Conservation (phyloP, 2,888 invertebrate genomes). For the Atethmia centrago region DNA sequence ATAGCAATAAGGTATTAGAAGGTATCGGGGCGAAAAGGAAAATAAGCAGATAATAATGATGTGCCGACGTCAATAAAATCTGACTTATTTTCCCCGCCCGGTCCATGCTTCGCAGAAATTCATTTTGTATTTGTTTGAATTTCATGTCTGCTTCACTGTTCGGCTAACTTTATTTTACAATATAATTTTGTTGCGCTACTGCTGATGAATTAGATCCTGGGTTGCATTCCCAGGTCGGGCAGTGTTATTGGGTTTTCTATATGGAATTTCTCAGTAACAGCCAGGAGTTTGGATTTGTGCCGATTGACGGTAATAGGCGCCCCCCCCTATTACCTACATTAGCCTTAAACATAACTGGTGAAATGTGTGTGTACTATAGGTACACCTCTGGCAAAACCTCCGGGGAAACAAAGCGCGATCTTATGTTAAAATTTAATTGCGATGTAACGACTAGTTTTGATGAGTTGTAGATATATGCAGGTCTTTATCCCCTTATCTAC, state of each 20-base stretch:
- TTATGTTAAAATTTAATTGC: conserved; percentile 5
- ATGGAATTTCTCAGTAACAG: background rate
- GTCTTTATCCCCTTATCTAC: background rate
- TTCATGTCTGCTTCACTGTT: conserved; percentile 43
- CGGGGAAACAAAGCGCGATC: background rate
- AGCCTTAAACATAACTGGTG: background rate
- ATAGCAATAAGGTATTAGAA: conserved; percentile 77
- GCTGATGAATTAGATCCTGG: background rate
- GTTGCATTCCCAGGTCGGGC: background rate
- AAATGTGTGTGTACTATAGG: background rate
- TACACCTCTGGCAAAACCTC: background rate
- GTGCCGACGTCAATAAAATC: conserved; percentile 79
- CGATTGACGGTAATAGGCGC: background rate
- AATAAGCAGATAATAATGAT: conserved; percentile 85
- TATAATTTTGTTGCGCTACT: conserved; percentile 1
- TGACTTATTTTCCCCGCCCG: conserved; percentile 64
- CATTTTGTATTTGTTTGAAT: conserved; percentile 52
- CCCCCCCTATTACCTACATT: background rate
- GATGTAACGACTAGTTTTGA: conserved; percentile 7
- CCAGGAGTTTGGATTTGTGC: background rate
- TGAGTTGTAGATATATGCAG: background rate
- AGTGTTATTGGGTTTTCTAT: background rate
- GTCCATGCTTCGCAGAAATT: conserved; percentile 39
- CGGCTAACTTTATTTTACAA: conserved; percentile 28
- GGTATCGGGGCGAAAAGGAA: conserved; percentile 78